Conservation (phyloP, 2,113 vertebrate genomes). For the Paralichthys olivaceus region DNA sequence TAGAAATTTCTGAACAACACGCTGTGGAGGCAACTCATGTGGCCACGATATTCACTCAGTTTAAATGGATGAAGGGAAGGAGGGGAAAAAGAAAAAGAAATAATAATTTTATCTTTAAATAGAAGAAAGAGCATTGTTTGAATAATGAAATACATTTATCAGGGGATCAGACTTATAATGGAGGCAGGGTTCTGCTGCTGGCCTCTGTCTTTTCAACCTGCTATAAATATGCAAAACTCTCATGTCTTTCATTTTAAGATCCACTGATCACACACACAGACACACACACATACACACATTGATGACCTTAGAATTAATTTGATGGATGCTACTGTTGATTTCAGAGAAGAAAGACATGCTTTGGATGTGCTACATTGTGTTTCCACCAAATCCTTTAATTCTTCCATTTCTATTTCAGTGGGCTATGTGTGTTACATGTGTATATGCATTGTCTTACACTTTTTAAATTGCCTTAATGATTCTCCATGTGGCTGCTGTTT, state of each 20-base stretch:
- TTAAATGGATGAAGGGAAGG: neutral
- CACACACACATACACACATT: neutral
- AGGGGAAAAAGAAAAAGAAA: neutral
- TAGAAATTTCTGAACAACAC: neutral
- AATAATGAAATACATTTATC: slow-evolving; percentile 44
- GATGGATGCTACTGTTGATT: neutral
- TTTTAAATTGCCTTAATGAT: neutral
- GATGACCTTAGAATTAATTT: neutral
- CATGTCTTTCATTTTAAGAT: neutral
- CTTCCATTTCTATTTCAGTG: too few species aligned
- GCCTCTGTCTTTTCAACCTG: slow-evolving; percentile 13
- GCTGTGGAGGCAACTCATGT: neutral
- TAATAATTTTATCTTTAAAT: slow-evolving; percentile 20
- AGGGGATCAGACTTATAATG: slow-evolving; percentile 23
- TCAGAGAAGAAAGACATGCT: neutral
- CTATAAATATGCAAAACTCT: slow-evolving; percentile 21
- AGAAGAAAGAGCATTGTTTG: slow-evolving; percentile 7
- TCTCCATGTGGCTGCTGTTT: neutral
- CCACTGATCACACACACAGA: neutral
- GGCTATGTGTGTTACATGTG: too few species aligned
- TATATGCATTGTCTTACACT: too few species aligned
- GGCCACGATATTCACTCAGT: slow-evolving; percentile 8
- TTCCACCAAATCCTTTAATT: neutral
- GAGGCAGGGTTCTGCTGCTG: slow-evolving; percentile 6
- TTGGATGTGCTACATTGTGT: neutral